These are phyloP conservation scores for Acronicta leporina DNA, from an alignment of 2,888 invertebrate genomes.

Conservation along the genomic window DNA sequence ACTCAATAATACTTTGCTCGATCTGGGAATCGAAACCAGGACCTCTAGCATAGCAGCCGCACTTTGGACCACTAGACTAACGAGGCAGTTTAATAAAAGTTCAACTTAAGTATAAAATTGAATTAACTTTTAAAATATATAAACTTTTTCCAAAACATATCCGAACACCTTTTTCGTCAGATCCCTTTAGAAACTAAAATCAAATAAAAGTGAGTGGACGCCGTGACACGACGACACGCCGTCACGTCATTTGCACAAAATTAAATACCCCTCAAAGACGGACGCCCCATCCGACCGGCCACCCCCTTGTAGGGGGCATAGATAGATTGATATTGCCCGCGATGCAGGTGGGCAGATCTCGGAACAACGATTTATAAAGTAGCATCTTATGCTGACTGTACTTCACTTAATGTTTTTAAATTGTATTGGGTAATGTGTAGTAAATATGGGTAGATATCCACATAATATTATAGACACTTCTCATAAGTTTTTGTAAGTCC, in stretches of 20 bases:
- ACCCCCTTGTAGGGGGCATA: constrained; percentile 64
- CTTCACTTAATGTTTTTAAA: constrained; percentile 26
- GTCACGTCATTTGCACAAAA: constrained; percentile 85
- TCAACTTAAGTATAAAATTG: no score
- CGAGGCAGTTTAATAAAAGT: no score
- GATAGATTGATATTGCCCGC: constrained; percentile 86
- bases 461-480: no score
- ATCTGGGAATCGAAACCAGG: no score
- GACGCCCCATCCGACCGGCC: constrained; percentile 62
- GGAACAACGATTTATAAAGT: constrained; percentile 74
- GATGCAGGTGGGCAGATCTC: constrained; percentile 85
- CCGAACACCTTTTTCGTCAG: constrained; percentile 5
- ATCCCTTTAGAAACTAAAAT: constrained; percentile 23
- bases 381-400: constrained; percentile 64
- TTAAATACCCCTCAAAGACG: constrained; percentile 84
- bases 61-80: no score
- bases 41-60: no score
- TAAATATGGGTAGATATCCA: no score
- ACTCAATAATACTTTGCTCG: no score
- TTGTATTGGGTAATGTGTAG: constrained; percentile 9
- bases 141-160: constrained; percentile 1
- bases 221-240: constrained; percentile 51
- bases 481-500: no score
- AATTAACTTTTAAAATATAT: no score
- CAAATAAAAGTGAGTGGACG: constrained; percentile 39